Conservation (phyloP, 2,797 vertebrate species). For the Anguilla obscura region DNA sequence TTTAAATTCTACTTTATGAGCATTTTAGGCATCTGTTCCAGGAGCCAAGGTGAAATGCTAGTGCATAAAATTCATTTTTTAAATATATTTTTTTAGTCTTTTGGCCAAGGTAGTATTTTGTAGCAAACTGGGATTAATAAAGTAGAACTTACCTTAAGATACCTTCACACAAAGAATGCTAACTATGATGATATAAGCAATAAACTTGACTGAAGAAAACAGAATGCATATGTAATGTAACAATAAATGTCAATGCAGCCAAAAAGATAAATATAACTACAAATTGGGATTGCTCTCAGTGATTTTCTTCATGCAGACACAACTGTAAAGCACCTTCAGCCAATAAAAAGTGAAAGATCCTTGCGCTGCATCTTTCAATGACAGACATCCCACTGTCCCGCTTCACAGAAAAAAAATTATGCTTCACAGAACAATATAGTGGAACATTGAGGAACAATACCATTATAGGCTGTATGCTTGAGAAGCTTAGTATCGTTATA, state of each 20-base stretch:
- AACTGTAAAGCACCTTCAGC: neutral
- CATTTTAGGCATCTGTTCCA: neutral
- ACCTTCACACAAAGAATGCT: no score
- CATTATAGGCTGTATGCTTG: neutral
- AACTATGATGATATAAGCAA: no score
- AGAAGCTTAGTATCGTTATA: neutral
- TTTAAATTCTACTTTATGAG: neutral
- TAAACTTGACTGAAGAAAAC: no score
- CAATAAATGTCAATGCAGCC: no score
- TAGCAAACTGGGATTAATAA: no score
- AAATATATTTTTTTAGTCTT: no score
- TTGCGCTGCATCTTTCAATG: neutral
- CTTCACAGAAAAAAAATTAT: neutral
- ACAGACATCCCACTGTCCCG: neutral
- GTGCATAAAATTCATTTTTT: neutral
- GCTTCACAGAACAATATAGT: neutral
- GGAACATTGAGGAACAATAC: neutral
- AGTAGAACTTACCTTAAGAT: no score
- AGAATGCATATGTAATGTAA: no score
- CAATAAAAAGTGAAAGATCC: neutral
- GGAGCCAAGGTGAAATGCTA: neutral
- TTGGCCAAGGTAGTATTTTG: no score
- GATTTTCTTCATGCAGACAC: neutral
- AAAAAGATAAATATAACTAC: no score
- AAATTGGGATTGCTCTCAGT: neutral